Base-by-base conservation (phyloP, 2,797 vertebrate species). In the Micropoecilia bifurca region DNA sequence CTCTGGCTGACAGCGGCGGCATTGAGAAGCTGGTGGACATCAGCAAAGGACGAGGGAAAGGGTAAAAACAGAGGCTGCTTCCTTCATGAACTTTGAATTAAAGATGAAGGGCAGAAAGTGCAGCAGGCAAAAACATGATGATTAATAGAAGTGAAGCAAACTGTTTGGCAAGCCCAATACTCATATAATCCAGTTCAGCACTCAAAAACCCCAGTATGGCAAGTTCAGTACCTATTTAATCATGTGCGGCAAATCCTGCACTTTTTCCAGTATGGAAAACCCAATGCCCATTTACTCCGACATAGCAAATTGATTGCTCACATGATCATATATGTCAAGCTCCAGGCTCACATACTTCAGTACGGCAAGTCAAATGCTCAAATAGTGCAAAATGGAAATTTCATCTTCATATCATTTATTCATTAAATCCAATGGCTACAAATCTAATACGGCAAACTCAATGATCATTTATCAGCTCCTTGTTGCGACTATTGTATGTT, bases 1-100 rank as follows among this genome's bases (percentile, higher is more conserved):
- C 98, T 6, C 95, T 99, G 46, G 98, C 98, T 0, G 97, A 99
- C 86, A 97, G 97, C 0, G 98, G 98, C 0, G 98, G 98, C 18
- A 98, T 99, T 73, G 97, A 99, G 90, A 99, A 98, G 92, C 96
- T 99, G 93, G 98, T 99, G 93, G 97, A 97, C 93, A 99, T 99
- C 88, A 98, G 98, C 22, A 97, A 97, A 93, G 98, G 98, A n/a
- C 95, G 98, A 78, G 98, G 98, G 47, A 98, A 98, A 95, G 98
- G 98, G 98, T 96, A 92, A 95, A 33, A 41, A 18, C 41, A 39
- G 4, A 46, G 5, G 4, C 16, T 25, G 6, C 6, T 39, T 41
- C 14, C 33, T 69, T 36, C 18, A 73, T 41, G 22, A 72, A 22
- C 2, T 39, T 39, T 7, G 9, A 36, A 7, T 33, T 63, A 18